Evolutionary conservation across 2,888 invertebrate species (phyloP), one percentile per base, ranked within the genome.

Genomic region (Amphipoea oculea): DNA sequence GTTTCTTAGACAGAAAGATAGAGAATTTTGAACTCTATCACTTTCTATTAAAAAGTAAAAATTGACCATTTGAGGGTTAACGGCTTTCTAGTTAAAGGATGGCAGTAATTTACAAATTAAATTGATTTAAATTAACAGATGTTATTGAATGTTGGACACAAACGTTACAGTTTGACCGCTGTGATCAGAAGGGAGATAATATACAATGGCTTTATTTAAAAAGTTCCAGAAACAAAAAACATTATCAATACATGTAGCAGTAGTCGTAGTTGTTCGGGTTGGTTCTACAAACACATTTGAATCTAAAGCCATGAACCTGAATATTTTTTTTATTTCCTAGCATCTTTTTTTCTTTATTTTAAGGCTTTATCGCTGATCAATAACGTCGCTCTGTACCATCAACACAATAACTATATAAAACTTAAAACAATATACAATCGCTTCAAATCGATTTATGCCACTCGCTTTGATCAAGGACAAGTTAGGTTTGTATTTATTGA

Each of bases 131-230:
- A 36, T 36, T 42, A 42, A 42, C 42, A 9, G 42, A 42, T 45
- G 45, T 45, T 45, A 45, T 45, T 45, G 45, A 9, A 45, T 45
- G 45, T 36, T 29, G 36, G 36, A 63, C 36, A 6, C 17, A 17
- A n/a, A 40, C n/a, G 40, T 36, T 23, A 65, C 40, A 5, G 12
- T 36, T 36, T 66, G 66, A 4, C 66, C 42, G 23, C 23, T 66
- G 12, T 12, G 66, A 66, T 66, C 66, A n/a, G 66, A 42, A 42
- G n/a, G 42, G 5, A 66, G 66, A 23, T 66, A 66, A 66, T 66
- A n/a, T 4, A 66, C 66, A 23, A 42, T 42, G 5, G 17, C 51
- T 51, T 51, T 51, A 51, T 51, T 5, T 14, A 17, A 51, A 51
- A 17, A 51, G 51, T 51, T 42, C 23, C 66, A 66, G 23, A 12